These are phyloP conservation scores for Ariopsis seemanni DNA, from an alignment of 2,113 vertebrate species.

Conservation along the genomic window DNA sequence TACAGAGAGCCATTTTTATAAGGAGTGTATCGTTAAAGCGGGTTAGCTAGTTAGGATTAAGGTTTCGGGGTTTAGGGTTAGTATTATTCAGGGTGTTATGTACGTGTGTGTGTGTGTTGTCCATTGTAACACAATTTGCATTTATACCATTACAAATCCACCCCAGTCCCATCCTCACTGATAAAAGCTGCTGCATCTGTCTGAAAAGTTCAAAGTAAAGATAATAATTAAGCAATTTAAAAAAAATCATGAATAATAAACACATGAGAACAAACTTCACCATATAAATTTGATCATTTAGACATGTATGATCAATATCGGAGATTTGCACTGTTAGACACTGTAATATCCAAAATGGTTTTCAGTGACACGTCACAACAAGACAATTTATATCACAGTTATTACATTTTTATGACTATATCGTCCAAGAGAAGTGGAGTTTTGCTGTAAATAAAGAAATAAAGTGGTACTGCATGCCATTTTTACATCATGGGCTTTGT, in stretches of 20 bases:
- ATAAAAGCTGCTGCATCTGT: neutral
- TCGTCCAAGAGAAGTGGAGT: neutral
- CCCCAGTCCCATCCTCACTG: neutral
- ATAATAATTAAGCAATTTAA: neutral
- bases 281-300: neutral
- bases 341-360: neutral
- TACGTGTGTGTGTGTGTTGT: neutral
- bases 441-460: neutral
- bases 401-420: neutral
- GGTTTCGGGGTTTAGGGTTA: neutral
- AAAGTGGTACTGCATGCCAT: neutral
- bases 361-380: neutral
- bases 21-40: neutral
- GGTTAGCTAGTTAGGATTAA: neutral
- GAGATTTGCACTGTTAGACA: neutral
- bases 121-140: conserved; percentile 2
- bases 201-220: neutral
- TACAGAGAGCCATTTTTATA: neutral
- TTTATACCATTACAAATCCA: conserved; percentile 3
- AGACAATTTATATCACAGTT: neutral
- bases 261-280: neutral
- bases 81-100: neutral
- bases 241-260: neutral
- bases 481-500: neutral
- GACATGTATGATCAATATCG: neutral